Evolutionary conservation across 2,888 invertebrate genomes (phyloP), one percentile per base, ranked within the genome.

Genomic region (Tryphoninae sp.): DNA sequence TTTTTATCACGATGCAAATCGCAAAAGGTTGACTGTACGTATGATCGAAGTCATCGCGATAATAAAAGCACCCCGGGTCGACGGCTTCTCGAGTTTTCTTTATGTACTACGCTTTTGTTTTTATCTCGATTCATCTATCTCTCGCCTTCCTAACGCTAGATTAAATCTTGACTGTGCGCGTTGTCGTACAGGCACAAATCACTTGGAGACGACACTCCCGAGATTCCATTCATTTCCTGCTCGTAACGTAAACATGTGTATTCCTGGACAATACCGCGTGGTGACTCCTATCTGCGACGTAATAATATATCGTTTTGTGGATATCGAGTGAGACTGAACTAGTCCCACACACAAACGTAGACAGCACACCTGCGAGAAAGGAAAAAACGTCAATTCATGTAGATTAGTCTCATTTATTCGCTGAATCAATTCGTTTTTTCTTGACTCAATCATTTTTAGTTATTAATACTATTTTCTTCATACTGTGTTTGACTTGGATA

Each of bases 201-300:
- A 59, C 58, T 65, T 59, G 40, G 68, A 53, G 49, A 53, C 71
- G 71, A 75, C 42, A 33, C 71, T n/a, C 71, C 2, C 59, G 22
- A 55, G n/a, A 4, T 59, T 80, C 71, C 80, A 80, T 80, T 80
- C 76, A 76, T 72, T 72, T 72, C 42, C 59, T 45, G 59, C 53
- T 53, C 64, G 40, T 42, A 61, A 80, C 61, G 61, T 67, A 72
- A 76, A 80, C 80, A 55, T 49, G 76, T 59, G 69, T 59, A 80
- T 76, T 67, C 75, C 65, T 67, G 51, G 64, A 80, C 71, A 61
- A 80, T 67, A 23, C 65, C 49, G 26, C 68, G 22, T 16, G 42
- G 58, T 13, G 16, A 22, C 9, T 55, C n/a, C 55, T 55, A 33
- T 45, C 33, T 49, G 9, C 58, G 42, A 65, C 16, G 33, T 55